These are phyloP conservation scores for Pogona vitticeps DNA, from an alignment of 2,113 vertebrate genomes.

Conservation along the genomic window DNA sequence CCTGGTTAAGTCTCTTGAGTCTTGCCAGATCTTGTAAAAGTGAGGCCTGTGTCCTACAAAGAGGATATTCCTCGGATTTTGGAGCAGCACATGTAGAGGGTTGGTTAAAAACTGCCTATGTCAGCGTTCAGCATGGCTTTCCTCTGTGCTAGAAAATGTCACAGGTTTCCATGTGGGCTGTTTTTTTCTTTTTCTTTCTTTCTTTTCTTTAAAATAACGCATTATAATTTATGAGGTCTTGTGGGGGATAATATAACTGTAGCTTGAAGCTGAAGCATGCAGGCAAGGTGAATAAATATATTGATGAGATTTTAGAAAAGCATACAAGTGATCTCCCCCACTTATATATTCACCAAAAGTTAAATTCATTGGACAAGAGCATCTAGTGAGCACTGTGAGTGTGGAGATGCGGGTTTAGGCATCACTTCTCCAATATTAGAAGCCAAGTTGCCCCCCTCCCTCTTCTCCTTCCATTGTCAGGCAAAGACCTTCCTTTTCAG, in stretches of 20 bases:
- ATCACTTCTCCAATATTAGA: too few species aligned
- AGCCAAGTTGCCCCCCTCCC: too few species aligned
- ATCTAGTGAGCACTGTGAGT: too few species aligned
- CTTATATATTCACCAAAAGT: too few species aligned
- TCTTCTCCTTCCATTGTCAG: too few species aligned
- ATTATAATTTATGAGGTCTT: constrained; percentile 32
- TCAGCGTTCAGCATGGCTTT: constrained; percentile 28
- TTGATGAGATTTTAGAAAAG: constrained; percentile 2
- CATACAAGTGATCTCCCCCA: too few species aligned
- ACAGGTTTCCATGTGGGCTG: constrained; percentile 24
- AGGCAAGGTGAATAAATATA: constrained; percentile 41
- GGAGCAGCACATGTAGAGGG: constrained; percentile 20
- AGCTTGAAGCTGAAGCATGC: constrained; percentile 43
- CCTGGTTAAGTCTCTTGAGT: constrained; percentile 7
- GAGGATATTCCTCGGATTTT: constrained; percentile 9
- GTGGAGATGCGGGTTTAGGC: too few species aligned
- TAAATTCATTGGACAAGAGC: too few species aligned
- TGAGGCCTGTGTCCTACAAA: constrained; percentile 14
- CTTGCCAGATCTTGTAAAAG: constrained; percentile 50
- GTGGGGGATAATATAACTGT: neutral
- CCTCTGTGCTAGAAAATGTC: neutral
- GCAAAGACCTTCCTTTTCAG: too few species aligned
- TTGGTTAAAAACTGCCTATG: constrained; percentile 19
- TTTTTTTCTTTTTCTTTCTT: constrained; percentile 26
- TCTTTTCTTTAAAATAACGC: neutral